Evolutionary conservation across 2,888 invertebrate genomes (phyloP), one percentile per base, ranked within the genome.

Genomic region (Agrenia bidenticulata): DNA sequence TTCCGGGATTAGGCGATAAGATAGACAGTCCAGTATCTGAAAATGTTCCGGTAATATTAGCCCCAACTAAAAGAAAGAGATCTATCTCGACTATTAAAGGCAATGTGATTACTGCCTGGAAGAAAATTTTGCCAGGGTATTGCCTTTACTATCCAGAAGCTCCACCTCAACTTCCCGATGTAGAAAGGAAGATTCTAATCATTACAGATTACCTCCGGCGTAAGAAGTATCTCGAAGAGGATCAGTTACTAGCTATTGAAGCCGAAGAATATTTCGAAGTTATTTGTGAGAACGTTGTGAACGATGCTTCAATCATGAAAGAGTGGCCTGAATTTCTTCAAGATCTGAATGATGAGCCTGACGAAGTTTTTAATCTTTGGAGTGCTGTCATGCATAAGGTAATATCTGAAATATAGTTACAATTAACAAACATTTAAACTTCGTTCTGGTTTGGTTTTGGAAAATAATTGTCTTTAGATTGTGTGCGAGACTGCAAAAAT

Each of bases 321-420:
- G 19, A n/a, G 5, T 75, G 75, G 75, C 57, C 63, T 1, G 21
- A 55, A 1, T 72, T 73, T 64, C 5, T 17, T 1, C 4, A n/a
- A 0, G 72, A 75, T 24, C 58, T 73, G 11, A 15, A 50, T 2
- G 55, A 73, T 21, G 32, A 62, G 1, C 66, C 73, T 0, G 49
- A 63, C 19, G 66, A 70, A 37, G 63, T 67, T 21, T 41, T 73
- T 23, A 64, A 64, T 37, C n/a, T 72, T 2, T 73, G 67, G 65
- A 69, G 73, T n/a, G 65, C 64, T 2, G 58, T 70, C 2, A 64
- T 68, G 45, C 70, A 73, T 41, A 66, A 67, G 64, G 74, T 74
- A 41, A 23, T 41, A 32, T n/a, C n/a, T n/a, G n/a, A n/a, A n/a
- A n/a, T n/a, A 32, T 7, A 32, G 32, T 32, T 32, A 32, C 4